These are phyloP conservation scores for Sisyra nigra DNA, from an alignment of 2,888 invertebrate genomes.

Conservation along the genomic window DNA sequence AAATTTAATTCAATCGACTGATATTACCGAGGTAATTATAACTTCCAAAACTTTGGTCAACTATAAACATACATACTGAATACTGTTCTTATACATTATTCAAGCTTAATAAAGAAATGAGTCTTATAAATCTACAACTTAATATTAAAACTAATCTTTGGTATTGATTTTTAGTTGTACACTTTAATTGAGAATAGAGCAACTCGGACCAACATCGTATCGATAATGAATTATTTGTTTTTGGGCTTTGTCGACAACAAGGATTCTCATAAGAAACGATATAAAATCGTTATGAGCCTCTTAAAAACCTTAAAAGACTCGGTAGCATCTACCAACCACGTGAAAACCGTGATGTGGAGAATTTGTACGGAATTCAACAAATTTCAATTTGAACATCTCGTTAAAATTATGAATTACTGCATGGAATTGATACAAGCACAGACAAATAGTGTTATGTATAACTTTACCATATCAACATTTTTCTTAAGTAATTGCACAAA, in stretches of 20 bases:
- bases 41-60: no score
- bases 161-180: conserved; percentile 16
- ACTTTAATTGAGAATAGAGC: conserved; percentile 16
- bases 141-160: no score
- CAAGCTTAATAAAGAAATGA: no score
- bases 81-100: no score
- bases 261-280: conserved; percentile 19
- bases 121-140: no score
- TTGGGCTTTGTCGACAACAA: conserved; percentile 18
- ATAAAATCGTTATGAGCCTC: conserved; percentile 16
- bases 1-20: conserved; percentile 14
- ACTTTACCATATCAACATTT: conserved; percentile 4
- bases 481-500: no score
- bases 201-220: conserved; percentile 16
- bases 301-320: conserved; percentile 20
- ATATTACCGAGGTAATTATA: conserved; percentile 17
- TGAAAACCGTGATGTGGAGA: conserved; percentile 31
- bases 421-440: conserved; percentile 33
- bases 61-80: no score
- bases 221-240: conserved; percentile 21
- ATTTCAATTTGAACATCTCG: conserved; percentile 31
- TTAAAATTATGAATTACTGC: conserved; percentile 37
- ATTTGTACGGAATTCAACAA: conserved; percentile 32
- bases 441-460: conserved; percentile 32
- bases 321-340: conserved; percentile 20